These are phyloP conservation scores for Geococcyx californianus DNA, from an alignment of 2,113 vertebrate genomes.

Conservation along the genomic window DNA sequence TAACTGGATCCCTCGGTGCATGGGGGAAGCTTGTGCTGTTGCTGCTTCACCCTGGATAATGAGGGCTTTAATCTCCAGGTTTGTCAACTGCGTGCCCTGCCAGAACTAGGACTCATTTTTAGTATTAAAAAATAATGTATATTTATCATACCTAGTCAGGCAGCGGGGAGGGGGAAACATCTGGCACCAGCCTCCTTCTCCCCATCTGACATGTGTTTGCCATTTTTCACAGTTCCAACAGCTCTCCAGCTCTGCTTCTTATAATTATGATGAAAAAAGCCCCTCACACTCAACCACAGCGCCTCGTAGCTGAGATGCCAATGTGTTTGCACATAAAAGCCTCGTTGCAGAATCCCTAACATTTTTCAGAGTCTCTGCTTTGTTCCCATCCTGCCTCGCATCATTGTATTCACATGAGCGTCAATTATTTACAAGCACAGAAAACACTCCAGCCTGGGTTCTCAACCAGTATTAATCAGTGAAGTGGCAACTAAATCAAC, in stretches of 20 bases:
- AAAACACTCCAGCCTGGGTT: conserved; percentile 27
- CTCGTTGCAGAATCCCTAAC: neutral
- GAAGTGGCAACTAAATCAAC: conserved; percentile 32
- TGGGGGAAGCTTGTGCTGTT: neutral
- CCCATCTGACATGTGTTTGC: conserved; percentile 21
- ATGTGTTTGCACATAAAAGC: conserved; percentile 24
- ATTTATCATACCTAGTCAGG: conserved; percentile 40
- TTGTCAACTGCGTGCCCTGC: conserved; percentile 28
- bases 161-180: neutral
- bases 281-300: neutral
- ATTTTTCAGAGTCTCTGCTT: conserved; percentile 24
- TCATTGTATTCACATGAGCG: conserved; percentile 21
- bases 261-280: conserved; percentile 4
- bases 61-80: neutral
- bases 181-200: conserved; percentile 45
- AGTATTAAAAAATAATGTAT: conserved; percentile 34
- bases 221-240: conserved; percentile 26
- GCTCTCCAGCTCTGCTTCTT: conserved; percentile 34
- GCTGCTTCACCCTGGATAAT: neutral
- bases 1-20: neutral
- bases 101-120: conserved; percentile 18
- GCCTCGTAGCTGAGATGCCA: conserved; percentile 12
- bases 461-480: conserved; percentile 34
- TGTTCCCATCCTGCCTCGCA: conserved; percentile 25
- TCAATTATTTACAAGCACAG: conserved; percentile 63